These are phyloP conservation scores for Malurus elegans DNA, from an alignment of 2,113 vertebrate genomes.

Conservation along the genomic window DNA sequence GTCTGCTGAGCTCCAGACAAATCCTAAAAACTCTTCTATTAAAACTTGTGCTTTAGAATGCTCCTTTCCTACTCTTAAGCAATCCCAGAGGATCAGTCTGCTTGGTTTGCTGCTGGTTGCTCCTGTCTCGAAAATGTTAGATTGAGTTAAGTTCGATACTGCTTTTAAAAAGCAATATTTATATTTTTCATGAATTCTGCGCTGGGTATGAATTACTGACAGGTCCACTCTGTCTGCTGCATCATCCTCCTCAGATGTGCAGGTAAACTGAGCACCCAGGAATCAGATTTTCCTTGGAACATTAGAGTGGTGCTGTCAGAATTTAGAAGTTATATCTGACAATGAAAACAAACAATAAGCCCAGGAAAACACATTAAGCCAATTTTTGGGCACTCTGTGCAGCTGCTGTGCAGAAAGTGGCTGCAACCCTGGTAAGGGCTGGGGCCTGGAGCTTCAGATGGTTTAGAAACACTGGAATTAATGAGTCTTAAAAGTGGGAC, in stretches of 20 bases:
- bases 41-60: not conserved
- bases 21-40: not conserved
- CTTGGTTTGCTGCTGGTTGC: not conserved
- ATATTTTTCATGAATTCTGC: not conserved
- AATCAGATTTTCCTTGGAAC: constrained; percentile 26
- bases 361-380: not conserved
- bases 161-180: constrained; percentile 2
- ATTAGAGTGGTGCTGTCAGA: not conserved
- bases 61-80: not conserved
- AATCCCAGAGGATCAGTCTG: not conserved
- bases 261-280: not conserved
- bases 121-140: not conserved
- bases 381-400: not conserved
- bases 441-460: not conserved
- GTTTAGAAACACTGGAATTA: not conserved
- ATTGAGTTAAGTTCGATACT: not conserved
- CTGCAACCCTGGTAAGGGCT: not conserved
- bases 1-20: not conserved
- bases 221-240: constrained; percentile 29
- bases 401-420: not conserved
- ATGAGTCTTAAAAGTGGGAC: not conserved
- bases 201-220: not conserved
- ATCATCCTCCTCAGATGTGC: not conserved
- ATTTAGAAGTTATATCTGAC: not conserved
- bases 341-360: constrained; percentile 15